Percentiles rank a stretch among this genome's conserved stretches.
These are phyloP conservation scores for Origma solitaria DNA, from an alignment of 2,113 vertebrate genomes.

Conservation along the genomic window DNA sequence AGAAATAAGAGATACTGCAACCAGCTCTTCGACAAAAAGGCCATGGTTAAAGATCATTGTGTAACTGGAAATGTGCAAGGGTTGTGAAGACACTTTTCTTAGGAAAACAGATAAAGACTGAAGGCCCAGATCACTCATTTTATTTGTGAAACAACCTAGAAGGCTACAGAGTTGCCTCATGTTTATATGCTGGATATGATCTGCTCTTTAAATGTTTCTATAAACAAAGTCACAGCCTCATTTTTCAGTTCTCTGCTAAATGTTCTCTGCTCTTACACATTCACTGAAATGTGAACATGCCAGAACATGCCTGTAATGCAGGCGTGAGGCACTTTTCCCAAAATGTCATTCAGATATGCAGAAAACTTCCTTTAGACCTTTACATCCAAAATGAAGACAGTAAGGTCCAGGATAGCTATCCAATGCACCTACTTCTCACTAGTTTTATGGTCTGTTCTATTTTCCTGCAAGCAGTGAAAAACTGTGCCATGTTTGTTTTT, in stretches of 20 bases:
- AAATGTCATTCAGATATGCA: background rate
- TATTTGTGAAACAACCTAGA: background rate
- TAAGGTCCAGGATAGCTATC: background rate
- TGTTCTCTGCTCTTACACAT: background rate
- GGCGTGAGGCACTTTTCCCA: rapidly evolving
- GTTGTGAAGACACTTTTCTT: background rate
- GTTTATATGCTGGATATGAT: background rate
- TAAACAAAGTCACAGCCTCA: background rate
- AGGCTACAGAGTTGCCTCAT: background rate
- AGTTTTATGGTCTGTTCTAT: background rate
- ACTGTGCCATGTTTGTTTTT: background rate
- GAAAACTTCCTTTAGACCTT: background rate
- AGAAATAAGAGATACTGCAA: background rate
- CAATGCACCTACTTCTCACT: background rate
- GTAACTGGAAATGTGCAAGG: background rate
- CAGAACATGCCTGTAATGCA: background rate
- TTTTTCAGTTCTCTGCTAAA: background rate
- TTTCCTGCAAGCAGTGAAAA: background rate
- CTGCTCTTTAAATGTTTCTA: background rate
- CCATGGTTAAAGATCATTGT: background rate
- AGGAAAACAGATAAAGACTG: background rate
- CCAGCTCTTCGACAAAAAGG: background rate
- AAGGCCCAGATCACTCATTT: background rate
- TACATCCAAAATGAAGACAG: background rate
- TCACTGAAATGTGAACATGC: background rate